Conservation (phyloP, 2,797 vertebrate species). For the Sebastes kiyomatsui region DNA sequence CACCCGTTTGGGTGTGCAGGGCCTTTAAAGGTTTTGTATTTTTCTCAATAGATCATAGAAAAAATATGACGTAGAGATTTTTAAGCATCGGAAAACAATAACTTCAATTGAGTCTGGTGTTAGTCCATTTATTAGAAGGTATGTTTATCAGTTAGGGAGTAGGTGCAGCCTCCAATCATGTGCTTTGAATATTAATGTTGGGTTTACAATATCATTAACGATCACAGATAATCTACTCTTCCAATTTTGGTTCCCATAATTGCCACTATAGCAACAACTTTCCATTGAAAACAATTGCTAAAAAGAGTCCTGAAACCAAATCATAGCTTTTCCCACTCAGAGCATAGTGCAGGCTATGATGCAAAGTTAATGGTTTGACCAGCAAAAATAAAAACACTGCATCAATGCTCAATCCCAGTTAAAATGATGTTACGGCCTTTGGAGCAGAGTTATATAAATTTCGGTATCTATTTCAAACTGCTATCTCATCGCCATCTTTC, state of each 20-base stretch:
- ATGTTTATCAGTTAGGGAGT: not conserved
- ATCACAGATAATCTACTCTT: not conserved
- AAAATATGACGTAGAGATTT: not conserved
- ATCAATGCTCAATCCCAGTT: not conserved
- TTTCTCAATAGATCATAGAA: not conserved
- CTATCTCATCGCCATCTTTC: constrained; percentile 8
- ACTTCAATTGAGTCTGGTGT: not conserved
- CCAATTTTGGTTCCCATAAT: not conserved
- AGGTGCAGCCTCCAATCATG: not conserved
- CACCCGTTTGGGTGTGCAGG: not conserved
- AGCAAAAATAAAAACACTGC: not conserved
- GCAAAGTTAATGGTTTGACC: not conserved
- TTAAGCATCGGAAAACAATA: not conserved
- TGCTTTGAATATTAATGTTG: not conserved
- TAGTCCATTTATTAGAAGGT: not conserved
- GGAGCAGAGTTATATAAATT: constrained; percentile 13
- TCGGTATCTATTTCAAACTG: constrained; percentile 15
- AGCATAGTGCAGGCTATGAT: not conserved
- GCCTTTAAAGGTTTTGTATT: not conserved
- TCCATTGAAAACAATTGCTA: not conserved
- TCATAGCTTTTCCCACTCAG: not conserved
- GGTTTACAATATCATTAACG: not conserved
- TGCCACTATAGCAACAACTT: not conserved
- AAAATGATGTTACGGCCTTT: not conserved
- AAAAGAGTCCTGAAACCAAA: not conserved